Evolutionary conservation across 2,888 invertebrate genomes (phyloP), one percentile per base, ranked within the genome.

Genomic region (Teinopalpus imperialis): DNA sequence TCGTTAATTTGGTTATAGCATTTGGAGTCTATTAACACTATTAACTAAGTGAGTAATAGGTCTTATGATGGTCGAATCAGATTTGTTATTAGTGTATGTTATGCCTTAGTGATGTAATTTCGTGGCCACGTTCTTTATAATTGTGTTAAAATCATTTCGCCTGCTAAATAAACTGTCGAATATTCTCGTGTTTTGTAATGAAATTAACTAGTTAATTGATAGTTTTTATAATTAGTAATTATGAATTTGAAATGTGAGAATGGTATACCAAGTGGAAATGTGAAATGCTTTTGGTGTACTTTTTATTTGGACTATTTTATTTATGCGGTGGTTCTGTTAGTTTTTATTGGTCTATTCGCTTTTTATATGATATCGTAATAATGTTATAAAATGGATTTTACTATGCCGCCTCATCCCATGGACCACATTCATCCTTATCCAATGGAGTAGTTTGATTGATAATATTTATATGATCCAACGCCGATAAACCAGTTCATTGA

Each of bases 221-320:
- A n/a, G n/a, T n/a, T n/a, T n/a, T n/a, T n/a, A n/a, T n/a, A n/a
- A 16, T 16, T 61, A 34, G 54, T 59, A 13, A 42, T 27, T 2
- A 34, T 46, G n/a, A 40, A 41, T 27, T 49, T 50, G 4, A 20
- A 31, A 1, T 50, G 54, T 34, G 54, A 59, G 8, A 56, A 58
- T 36, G 42, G 47, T 8, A 26, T 42, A 36, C 35, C 41, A 0
- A 45, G 45, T 23, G 40, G 39, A 5, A 29, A 45, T 12, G 57
- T 60, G 3, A 55, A 58, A 5, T 65, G 60, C 36, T 59, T 63
- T 0, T 69, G 71, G 63, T 69, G 61, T n/a, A 51, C 77, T 2
- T 62, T 66, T 6, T 50, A 81, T 36, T 43, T 82, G 49, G 83
- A 83, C 43, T 69, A 74, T 21, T 48, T 81, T 1, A 49, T 82